Percentiles rank a stretch among this genome's conserved stretches.
These are phyloP conservation scores for Hydrotaea cyrtoneurina DNA, from an alignment of 2,888 invertebrate species.

Conservation along the genomic window DNA sequence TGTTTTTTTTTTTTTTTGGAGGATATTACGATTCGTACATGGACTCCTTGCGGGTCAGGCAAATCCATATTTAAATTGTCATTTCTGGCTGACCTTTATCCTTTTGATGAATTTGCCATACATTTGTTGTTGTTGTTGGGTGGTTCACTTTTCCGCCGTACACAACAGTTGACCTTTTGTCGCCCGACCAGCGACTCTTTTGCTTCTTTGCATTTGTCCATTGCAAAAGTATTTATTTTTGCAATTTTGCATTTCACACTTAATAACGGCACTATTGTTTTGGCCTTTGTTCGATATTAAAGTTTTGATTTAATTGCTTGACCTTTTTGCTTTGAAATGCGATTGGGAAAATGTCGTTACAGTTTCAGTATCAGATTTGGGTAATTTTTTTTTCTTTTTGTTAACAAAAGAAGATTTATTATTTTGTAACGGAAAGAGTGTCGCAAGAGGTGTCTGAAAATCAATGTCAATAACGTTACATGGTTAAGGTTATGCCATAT, in stretches of 20 bases:
- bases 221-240: constrained; percentile 36
- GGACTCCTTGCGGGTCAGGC: constrained; percentile 29
- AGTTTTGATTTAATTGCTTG: constrained; percentile 51
- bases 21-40: constrained; percentile 31
- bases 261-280: constrained; percentile 50
- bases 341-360: constrained; percentile 39
- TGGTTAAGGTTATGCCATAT: no score
- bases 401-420: constrained; percentile 17
- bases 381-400: neutral
- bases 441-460: no score
- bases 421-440: constrained; percentile 21
- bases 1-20: constrained; percentile 52
- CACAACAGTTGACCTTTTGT: constrained; percentile 64
- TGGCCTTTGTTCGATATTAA: neutral
- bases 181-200: constrained; percentile 20
- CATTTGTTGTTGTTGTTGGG: neutral
- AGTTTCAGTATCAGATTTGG: constrained; percentile 40
- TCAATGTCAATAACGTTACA: no score
- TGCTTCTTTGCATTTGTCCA: neutral
- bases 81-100: constrained; percentile 46
- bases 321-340: constrained; percentile 55
- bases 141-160: constrained; percentile 23
- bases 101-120: neutral
- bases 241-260: constrained; percentile 64
- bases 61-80: constrained; percentile 32